Base-by-base conservation (phyloP, 2,113 vertebrate genomes). In the Choloepus hoffmanni region DNA sequence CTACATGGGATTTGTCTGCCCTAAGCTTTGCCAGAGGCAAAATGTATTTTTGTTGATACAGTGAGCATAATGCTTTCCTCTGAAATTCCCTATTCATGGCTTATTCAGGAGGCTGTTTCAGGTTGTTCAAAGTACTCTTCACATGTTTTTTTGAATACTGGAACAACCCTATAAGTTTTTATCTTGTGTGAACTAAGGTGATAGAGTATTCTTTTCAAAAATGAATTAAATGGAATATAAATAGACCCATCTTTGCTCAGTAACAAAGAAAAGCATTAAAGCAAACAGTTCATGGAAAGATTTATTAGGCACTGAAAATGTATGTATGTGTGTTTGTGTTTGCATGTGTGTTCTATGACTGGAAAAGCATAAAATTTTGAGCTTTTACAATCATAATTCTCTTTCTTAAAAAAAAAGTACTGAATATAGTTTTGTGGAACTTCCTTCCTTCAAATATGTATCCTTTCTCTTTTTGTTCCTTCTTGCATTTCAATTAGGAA, bases 11-110 rank as follows among this genome's bases (percentile, higher is more conserved):
- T 96, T 93, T 98, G 97, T 98, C 97, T 98, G 98, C 98, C 97
- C 93, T 97, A 89, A 97, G 98, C 97, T 98, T 97, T 97, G 97
- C 98, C 92, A 95, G 96, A 97, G 97, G 98, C 98, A 97, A 97
- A 97, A 97, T 98, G 97, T 98, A 97, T 97, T 98, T 98, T 97
- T 98, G 97, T 98, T 98, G 98, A 97, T 98, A 97, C 0, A 14
- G 58, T 48, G 81, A 98, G 14, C 85, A 97, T 86, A 92, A 53
- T 74, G 73, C 89, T 95, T 30, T 97, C 95, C 88, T 96, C 94
- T 94, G 94, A 63, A 97, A 97, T 98, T 98, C 96, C 98, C 96
- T 81, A 78, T 86, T 97, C 96, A 82, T 98, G 94, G 90, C 96
- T 98, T 98, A 98, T 98, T 98, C 95, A 98, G 85, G 48, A 95